Conservation (phyloP, 64 coral and sea anemone species). For the Pocillopora damicornis region DNA sequence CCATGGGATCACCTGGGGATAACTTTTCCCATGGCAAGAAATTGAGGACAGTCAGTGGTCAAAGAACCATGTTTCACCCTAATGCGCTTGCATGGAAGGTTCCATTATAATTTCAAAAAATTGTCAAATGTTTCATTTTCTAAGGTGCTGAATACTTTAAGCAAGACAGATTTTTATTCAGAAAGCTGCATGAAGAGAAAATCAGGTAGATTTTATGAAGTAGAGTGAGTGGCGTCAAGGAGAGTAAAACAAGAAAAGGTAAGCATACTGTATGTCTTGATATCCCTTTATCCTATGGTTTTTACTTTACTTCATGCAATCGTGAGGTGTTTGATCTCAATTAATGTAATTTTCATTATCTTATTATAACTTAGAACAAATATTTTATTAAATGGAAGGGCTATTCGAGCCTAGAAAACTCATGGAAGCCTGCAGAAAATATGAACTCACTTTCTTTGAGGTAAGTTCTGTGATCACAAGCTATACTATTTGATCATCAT, state of each 20-base stretch:
- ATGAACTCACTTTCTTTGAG: background rate
- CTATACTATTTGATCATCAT: too few relatives aligned
- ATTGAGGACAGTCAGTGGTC: too few relatives aligned
- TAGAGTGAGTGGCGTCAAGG: background rate
- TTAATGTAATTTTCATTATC: background rate
- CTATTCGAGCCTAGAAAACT: background rate
- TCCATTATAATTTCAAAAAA: too few relatives aligned
- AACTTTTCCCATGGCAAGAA: too few relatives aligned
- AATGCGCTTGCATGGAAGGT: too few relatives aligned
- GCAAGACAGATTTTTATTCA: background rate
- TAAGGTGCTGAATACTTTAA: too few relatives aligned
- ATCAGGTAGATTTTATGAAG: background rate
- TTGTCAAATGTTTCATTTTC: too few relatives aligned
- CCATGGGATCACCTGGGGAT: too few relatives aligned
- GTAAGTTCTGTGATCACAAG: background rate
- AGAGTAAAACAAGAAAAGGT: background rate
- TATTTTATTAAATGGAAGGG: conserved; percentile 36
- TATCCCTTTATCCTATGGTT: background rate
- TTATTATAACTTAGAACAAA: background rate
- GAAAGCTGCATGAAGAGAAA: background rate
- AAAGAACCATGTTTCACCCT: too few relatives aligned
- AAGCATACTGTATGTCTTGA: background rate
- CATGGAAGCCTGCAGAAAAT: conserved; percentile 8
- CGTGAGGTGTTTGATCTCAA: background rate
- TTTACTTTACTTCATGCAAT: background rate